Percentiles rank a stretch among this genome's conserved stretches.
phyloP scores from a whole-genome alignment of 1,140 invertebrate genomes.

The Bactericera cockerelli region DNA sequence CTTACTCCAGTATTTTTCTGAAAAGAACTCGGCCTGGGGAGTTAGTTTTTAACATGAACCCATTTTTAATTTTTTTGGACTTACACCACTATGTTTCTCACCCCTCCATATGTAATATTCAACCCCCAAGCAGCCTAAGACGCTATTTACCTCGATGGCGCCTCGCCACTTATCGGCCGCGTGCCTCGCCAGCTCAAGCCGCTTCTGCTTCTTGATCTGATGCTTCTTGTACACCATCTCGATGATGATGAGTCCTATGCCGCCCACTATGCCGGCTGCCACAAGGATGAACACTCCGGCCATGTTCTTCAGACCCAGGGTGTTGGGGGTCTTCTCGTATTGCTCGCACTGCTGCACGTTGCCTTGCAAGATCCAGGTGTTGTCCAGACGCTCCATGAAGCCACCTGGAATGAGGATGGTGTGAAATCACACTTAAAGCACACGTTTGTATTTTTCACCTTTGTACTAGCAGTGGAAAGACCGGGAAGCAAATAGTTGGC shows the following conservation, averaged over 20 bases:
- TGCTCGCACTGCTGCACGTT: constrained; percentile 74
- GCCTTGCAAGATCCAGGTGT: constrained; percentile 86
- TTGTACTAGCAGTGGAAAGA: too few relatives aligned
- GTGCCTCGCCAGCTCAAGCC: constrained; percentile 81
- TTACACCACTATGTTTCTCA: too few relatives aligned
- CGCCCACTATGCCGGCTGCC: constrained; percentile 80
- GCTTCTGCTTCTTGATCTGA: constrained; percentile 85
- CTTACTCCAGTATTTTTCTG: too few relatives aligned
- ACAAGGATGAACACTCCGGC: constrained; percentile 94
- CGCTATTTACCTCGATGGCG: constrained; percentile 86
- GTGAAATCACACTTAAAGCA: too few relatives aligned
- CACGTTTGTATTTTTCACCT: too few relatives aligned
- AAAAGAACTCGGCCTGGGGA: too few relatives aligned
- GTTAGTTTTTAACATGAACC: too few relatives aligned
- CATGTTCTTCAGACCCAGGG: constrained; percentile 93
- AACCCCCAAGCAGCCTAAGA: too few relatives aligned
- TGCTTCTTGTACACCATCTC: constrained; percentile 97
- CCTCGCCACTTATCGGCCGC: constrained; percentile 92
- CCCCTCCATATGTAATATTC: too few relatives aligned
- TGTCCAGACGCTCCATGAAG: constrained; percentile 92
- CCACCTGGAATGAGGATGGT: constrained; percentile 65
- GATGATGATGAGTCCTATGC: constrained; percentile 86
- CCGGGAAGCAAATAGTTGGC: too few relatives aligned
- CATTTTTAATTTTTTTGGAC: too few relatives aligned
- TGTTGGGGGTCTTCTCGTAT: constrained; percentile 90